Percentiles rank a stretch among this genome's conserved stretches.
These are phyloP conservation scores for Rutpela maculata DNA, from an alignment of 2,888 invertebrate species.

Conservation along the genomic window DNA sequence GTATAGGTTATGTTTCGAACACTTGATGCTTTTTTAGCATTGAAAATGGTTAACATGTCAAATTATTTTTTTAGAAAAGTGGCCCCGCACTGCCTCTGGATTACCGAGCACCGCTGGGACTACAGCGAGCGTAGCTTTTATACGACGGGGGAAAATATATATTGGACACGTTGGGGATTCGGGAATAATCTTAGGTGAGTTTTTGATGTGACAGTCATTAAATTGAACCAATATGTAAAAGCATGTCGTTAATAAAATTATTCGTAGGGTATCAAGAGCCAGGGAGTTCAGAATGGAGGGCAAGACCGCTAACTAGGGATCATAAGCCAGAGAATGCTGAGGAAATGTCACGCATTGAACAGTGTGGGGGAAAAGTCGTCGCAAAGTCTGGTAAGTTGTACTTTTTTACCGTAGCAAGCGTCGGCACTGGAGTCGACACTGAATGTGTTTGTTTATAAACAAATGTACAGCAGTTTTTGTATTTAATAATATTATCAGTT, in stretches of 20 bases:
- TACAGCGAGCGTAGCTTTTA: conserved; percentile 96
- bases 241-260: neutral
- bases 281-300: conserved; percentile 81
- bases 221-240: neutral
- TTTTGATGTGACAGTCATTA: neutral
- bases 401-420: neutral
- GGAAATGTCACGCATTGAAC: conserved; percentile 89
- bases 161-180: conserved; percentile 99
- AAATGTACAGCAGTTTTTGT: neutral
- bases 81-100: conserved; percentile 97
- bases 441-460: no score
- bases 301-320: conserved; percentile 90
- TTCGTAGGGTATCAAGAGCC: conserved; percentile 70
- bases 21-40: neutral
- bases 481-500: neutral
- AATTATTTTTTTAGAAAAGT: conserved; percentile 82
- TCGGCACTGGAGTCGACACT: neutral
- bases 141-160: conserved; percentile 94
- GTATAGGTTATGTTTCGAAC: neutral
- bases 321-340: conserved; percentile 95
- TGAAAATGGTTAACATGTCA: neutral
- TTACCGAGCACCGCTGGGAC: conserved; percentile 98
- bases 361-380: conserved; percentile 88
- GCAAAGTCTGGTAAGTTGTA: conserved; percentile 75
- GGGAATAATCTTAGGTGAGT: conserved; percentile 82